Percentiles rank a stretch among this genome's conserved stretches.
Evolutionary conservation across 2,888 invertebrate genomes (phyloP).

Genomic region (Ormyrus labotus): DNA sequence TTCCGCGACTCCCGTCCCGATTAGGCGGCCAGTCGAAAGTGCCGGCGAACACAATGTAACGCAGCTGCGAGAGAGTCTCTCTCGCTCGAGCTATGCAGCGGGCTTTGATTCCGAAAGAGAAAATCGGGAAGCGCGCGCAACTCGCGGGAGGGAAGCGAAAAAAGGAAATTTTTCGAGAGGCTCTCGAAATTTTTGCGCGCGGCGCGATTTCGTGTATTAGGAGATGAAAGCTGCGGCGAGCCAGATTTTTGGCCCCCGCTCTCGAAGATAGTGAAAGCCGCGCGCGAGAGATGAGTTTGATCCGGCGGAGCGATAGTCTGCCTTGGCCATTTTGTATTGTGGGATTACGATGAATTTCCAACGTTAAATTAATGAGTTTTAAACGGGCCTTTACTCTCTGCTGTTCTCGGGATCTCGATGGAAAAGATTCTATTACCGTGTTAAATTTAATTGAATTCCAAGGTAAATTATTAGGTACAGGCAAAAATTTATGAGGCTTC

Average conservation of each 20-base stretch:
- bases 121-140: not conserved
- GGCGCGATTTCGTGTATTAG: not conserved
- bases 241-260: too few relatives aligned
- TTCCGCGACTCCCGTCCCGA: slow-evolving; percentile 24
- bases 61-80: not conserved
- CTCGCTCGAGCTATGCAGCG: not conserved
- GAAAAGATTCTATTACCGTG: too few relatives aligned
- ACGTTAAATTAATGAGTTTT: not conserved
- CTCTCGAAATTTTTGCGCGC: too few relatives aligned
- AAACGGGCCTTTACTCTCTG: too few relatives aligned
- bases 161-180: not conserved
- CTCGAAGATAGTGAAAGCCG: not conserved
- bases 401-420: too few relatives aligned
- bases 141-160: slow-evolving; percentile 1
- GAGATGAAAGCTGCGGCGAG: slow-evolving; percentile 22
- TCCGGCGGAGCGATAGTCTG: not conserved
- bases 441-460: too few relatives aligned
- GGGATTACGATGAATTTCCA: not conserved
- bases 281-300: not conserved
- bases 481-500: too few relatives aligned
- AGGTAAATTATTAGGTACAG: too few relatives aligned
- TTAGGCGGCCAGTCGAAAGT: slow-evolving; percentile 37
- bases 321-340: not conserved
- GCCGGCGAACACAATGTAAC: not conserved
- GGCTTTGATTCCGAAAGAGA: slow-evolving; percentile 2